A percentile compares a stretch with the other conserved stretches of the same genome.
These are phyloP conservation scores for Drosophila lowei DNA, from an alignment of 1,140 invertebrate species.

Conservation along the genomic window DNA sequence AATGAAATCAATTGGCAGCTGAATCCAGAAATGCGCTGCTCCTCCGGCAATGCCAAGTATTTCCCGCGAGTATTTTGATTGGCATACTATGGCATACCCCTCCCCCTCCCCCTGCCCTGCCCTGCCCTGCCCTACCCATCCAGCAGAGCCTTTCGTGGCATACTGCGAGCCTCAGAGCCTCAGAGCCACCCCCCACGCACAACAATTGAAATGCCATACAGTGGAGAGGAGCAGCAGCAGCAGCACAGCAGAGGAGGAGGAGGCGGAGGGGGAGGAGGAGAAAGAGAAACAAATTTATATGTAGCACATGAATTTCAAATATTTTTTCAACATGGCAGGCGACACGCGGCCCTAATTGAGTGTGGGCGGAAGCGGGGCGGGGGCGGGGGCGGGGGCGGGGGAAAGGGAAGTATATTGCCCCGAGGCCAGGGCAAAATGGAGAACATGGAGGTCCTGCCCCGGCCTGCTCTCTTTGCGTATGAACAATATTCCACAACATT, in stretches of 20 bases:
- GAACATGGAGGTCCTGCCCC: constrained; percentile 21
- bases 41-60: constrained; percentile 68
- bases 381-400: no score
- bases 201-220: constrained; percentile 74
- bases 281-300: constrained; percentile 36
- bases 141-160: constrained; percentile 12
- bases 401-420: background rate
- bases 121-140: background rate
- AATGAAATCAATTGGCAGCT: constrained; percentile 69
- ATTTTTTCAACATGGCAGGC: constrained; percentile 68
- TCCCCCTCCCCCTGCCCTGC: background rate
- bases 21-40: constrained; percentile 49
- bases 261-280: background rate
- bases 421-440: background rate
- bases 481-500: constrained; percentile 77
- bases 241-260: constrained; percentile 20
- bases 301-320: constrained; percentile 77
- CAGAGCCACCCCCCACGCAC: constrained; percentile 26
- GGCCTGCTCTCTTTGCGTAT: constrained; percentile 26
- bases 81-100: constrained; percentile 52
- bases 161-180: no score
- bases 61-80: constrained; percentile 77
- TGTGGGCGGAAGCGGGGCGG: constrained; percentile 8
- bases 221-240: constrained; percentile 24
- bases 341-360: constrained; percentile 74